These are phyloP conservation scores for Taenaris catops DNA, from an alignment of 2,888 invertebrate genomes.

Conservation along the genomic window DNA sequence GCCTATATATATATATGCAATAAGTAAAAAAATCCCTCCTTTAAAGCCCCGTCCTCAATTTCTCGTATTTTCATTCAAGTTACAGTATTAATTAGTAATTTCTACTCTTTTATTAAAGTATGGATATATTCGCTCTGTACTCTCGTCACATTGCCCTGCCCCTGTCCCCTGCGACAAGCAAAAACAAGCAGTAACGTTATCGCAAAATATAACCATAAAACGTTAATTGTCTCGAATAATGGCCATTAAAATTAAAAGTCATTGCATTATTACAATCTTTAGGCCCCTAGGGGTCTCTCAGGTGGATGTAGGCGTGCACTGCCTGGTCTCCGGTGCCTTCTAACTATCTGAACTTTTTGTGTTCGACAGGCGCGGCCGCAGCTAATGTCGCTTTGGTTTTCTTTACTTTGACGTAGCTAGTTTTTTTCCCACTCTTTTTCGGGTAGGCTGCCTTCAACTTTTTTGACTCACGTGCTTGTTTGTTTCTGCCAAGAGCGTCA, in stretches of 20 bases:
- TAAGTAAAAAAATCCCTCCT: too few species aligned
- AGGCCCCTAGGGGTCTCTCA: constrained; percentile 65
- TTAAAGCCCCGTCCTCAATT: too few species aligned
- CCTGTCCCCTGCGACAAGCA: too few species aligned
- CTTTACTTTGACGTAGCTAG: constrained; percentile 73
- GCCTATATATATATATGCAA: too few species aligned
- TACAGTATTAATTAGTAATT: too few species aligned
- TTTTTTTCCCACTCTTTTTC: constrained; percentile 74
- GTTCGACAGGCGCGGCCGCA: constrained; percentile 66
- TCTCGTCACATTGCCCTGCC: too few species aligned
- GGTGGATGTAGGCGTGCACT: constrained; percentile 62
- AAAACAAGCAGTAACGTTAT: constrained; percentile 30
- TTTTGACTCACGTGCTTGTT: constrained; percentile 93
- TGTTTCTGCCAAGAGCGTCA: constrained; percentile 81
- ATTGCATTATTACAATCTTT: constrained; percentile 50
- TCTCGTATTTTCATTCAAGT: too few species aligned
- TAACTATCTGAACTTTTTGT: constrained; percentile 80
- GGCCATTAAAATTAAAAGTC: constrained; percentile 73
- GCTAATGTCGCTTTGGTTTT: constrained; percentile 73
- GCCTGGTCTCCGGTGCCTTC: constrained; percentile 46
- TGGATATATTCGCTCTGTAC: too few species aligned
- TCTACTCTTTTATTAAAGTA: too few species aligned
- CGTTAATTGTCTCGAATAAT: constrained; percentile 60
- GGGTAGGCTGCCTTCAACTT: constrained; percentile 72
- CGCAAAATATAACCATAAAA: constrained; percentile 49